Percentiles rank a stretch among this genome's conserved stretches.
Conservation (phyloP, 2,888 invertebrate species). For the Orthosia cruda region DNA sequence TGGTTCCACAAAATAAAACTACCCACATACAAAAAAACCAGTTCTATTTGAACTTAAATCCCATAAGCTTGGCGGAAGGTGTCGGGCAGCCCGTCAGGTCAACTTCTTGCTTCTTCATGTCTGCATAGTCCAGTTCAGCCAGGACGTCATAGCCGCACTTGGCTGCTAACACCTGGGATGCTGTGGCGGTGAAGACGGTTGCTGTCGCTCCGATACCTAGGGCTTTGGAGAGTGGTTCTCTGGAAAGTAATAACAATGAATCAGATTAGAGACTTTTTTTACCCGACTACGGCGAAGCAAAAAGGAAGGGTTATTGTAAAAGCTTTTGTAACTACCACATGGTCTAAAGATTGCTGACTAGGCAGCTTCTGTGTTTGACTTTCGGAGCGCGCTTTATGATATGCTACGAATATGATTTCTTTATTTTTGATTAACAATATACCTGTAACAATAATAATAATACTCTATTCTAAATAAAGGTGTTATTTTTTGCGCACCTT, state of each 20-base stretch:
- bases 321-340: too few species aligned
- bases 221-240: constrained; percentile 79
- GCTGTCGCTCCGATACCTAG: constrained; percentile 77
- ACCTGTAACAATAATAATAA: too few species aligned
- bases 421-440: too few species aligned
- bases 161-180: constrained; percentile 82
- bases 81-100: constrained; percentile 75
- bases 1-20: constrained; percentile 20
- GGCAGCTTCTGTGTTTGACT: too few species aligned
- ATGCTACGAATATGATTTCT: too few species aligned
- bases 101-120: constrained; percentile 78
- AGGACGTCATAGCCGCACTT: constrained; percentile 81
- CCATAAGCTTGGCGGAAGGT: constrained; percentile 80
- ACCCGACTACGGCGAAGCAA: not conserved
- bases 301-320: too few species aligned
- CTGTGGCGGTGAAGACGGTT: constrained; percentile 83
- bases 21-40: not conserved
- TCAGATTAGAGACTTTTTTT: not conserved
- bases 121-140: constrained; percentile 76
- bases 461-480: too few species aligned
- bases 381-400: too few species aligned
- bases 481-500: too few species aligned
- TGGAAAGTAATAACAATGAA: constrained; percentile 61
- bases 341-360: too few species aligned
- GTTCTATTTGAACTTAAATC: constrained; percentile 68